Percentiles rank a stretch among this genome's conserved stretches.
Conservation (phyloP, 2,113 vertebrate genomes). For the Trichechus manatus region DNA sequence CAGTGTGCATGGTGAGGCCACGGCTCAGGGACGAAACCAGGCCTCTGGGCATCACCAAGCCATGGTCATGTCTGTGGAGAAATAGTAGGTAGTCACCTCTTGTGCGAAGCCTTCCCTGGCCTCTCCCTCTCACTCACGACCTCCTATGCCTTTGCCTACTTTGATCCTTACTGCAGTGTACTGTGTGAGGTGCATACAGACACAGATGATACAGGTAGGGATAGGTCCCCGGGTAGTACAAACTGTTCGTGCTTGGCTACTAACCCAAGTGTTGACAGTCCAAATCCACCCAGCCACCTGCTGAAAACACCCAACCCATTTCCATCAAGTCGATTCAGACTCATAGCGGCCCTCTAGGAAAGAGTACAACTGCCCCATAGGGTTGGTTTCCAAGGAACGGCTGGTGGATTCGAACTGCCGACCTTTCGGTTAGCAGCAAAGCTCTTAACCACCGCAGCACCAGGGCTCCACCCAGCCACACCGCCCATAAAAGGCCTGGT, state of each 20-base stretch:
- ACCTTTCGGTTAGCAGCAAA: no score
- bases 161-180: background rate
- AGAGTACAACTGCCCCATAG: no score
- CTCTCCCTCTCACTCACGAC: background rate
- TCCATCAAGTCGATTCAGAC: no score
- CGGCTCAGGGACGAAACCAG: background rate
- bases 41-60: accelerated
- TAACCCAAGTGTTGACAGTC: background rate
- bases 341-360: no score
- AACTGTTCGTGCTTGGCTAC: background rate
- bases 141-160: no score
- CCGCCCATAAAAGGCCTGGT: background rate
- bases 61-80: background rate
- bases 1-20: accelerated
- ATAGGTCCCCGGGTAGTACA: background rate
- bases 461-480: background rate
- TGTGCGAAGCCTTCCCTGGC: background rate
- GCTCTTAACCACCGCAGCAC: no score
- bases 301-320: no score
- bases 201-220: background rate
- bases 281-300: no score
- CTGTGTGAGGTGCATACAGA: background rate
- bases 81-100: background rate
- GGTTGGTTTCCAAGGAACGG: no score
- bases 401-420: no score